Base-by-base conservation (phyloP, 2,888 invertebrate species). In the Phyto melanocephala region DNA sequence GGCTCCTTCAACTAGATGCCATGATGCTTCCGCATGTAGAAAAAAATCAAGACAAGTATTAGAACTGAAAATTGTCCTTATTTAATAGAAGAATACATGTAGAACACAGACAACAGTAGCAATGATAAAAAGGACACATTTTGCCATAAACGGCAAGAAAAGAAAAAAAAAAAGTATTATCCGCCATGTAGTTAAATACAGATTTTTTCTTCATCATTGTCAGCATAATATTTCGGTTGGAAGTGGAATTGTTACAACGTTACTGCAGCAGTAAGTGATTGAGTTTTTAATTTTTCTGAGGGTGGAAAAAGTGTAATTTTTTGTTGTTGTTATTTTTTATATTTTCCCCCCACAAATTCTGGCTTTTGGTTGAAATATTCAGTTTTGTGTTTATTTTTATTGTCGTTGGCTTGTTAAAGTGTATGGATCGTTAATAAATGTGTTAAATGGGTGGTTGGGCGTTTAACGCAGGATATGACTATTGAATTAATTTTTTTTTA, bases 381-480 rank as follows among this genome's bases (percentile, higher is more conserved):
- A n/a, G n/a, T n/a, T n/a, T n/a, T n/a, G n/a, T n/a, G n/a, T n/a
- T 40, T 13, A 6, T 20, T 33, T 62, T 15, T 11, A 1, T 42
- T 28, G 11, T 22, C n/a, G 58, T 52, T 68, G 62, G 74, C 67
- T 80, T 62, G 72, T 80, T 74, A 74, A 79, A 67, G 52, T 74
- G 67, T 74, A 67, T 74, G 62, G 67, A 62, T 72, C 62, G 42
- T 67, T 62, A 80, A 74, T 65, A 54, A 68, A 68, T 76, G 40
- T 68, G 76, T 68, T 52, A 76, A 76, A 62, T 45, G 72, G 54
- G 37, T 72, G 62, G 67, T 45, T 62, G 60, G 24, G 22, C 52
- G 35, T 67, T 45, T 37, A 47, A 47, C 28, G 33, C 65, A 50
- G 42, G 56, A 58, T 71, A 37, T 63, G 35, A 45, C 13, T 47